Conservation (phyloP, 2,113 vertebrate species). For the Falcunculus frontatus region DNA sequence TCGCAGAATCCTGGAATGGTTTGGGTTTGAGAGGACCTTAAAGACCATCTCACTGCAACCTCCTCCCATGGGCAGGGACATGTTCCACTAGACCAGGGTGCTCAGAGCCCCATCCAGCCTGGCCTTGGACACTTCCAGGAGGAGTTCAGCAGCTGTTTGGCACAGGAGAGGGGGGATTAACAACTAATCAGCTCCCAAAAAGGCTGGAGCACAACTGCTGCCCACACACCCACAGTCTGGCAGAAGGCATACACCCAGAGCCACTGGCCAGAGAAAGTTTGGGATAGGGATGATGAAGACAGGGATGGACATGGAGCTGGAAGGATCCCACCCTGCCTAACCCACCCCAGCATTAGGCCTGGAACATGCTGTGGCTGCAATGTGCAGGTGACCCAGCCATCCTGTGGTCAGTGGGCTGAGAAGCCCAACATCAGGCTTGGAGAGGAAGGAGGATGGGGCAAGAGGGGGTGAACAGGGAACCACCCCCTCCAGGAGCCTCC, state of each 20-base stretch:
- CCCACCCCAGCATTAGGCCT: not conserved
- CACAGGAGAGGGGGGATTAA: not conserved
- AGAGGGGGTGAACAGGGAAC: not conserved
- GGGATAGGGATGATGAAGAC: not conserved
- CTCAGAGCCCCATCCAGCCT: not conserved
- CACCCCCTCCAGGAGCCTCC: not conserved
- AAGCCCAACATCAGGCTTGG: not conserved
- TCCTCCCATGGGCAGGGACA: not conserved
- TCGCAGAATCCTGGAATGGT: not conserved
- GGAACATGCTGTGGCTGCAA: too few relatives aligned
- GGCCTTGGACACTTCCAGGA: not conserved
- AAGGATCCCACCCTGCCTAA: not conserved
- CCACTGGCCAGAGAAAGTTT: not conserved
- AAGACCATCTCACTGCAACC: not conserved
- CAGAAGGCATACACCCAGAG: not conserved
- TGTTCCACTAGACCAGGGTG: not conserved
- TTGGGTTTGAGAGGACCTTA: not conserved
- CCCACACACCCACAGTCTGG: fast-evolving
- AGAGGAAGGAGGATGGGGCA: not conserved
- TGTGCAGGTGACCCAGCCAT: fast-evolving
- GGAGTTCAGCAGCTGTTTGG: not conserved
- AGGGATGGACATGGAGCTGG: not conserved
- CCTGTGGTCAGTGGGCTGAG: not conserved
- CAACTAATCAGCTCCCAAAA: not conserved
- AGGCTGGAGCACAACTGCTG: not conserved